Percentiles rank a stretch among this genome's conserved stretches.
Evolutionary conservation across 92 coral and sea anemone species (phyloP).

Genomic region (Epizoanthus fatuus): DNA sequence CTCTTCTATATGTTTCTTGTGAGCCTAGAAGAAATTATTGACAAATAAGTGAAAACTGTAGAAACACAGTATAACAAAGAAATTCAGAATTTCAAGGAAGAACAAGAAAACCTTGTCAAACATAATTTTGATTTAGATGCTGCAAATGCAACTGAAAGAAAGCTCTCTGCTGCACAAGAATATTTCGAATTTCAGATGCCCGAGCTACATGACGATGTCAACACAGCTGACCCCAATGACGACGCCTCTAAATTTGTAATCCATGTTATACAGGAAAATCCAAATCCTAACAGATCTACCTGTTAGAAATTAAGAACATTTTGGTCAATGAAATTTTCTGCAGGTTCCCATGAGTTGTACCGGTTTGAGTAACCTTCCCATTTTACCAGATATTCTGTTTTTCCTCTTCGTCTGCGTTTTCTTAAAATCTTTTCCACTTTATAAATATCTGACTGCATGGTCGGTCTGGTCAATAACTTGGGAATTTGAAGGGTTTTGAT

Average conservation of each 20-base stretch:
- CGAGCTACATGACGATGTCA: background rate
- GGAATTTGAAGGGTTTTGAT: no score
- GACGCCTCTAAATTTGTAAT: background rate
- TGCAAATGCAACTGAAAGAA: constrained; percentile 7
- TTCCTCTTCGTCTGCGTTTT: no score
- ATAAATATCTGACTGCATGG: no score
- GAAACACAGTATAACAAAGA: background rate
- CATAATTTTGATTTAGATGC: background rate
- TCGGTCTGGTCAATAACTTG: no score
- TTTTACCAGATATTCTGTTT: no score
- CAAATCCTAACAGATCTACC: background rate
- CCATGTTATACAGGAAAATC: background rate
- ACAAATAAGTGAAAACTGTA: background rate
- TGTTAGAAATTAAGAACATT: no score
- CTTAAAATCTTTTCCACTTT: no score
- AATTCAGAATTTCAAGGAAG: background rate
- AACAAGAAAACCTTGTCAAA: constrained; percentile 7
- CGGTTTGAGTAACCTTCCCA: no score
- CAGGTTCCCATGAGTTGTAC: no score
- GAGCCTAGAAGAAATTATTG: no score
- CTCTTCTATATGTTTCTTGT: no score
- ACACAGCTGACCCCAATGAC: background rate
- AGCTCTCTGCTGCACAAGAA: constrained; percentile 12
- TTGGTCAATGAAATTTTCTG: no score
- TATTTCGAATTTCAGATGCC: constrained; percentile 2